Conservation (phyloP, 37 sponge, comb jelly and placozoan genomes). For the Oopsacas minuta region DNA sequence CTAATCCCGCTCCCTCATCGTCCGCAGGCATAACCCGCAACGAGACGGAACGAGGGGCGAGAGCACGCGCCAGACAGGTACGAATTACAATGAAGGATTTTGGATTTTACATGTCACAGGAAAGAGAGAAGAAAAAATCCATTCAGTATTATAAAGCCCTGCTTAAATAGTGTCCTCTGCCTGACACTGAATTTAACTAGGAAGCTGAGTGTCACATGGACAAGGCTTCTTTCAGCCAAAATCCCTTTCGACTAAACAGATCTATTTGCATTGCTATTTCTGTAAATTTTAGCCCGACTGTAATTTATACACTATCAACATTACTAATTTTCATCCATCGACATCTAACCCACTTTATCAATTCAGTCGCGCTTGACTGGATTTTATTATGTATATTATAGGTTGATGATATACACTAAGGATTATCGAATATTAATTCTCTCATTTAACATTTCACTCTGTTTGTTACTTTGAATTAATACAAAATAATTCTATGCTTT, state of each 20-base stretch:
- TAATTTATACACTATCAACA: conserved; percentile 17
- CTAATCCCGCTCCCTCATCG: not conserved
- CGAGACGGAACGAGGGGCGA: not conserved
- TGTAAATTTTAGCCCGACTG: conserved; percentile 20
- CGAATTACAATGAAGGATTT: not conserved
- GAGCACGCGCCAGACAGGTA: not conserved
- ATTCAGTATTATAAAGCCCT: not conserved
- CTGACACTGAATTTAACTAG: not conserved
- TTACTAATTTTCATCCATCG: conserved; percentile 16
- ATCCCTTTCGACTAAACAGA: not conserved
- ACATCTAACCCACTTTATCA: not conserved
- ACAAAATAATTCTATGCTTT: not conserved
- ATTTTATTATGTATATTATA: conserved; percentile 14
- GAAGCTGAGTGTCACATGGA: conserved; percentile 13
- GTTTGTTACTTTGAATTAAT: not conserved
- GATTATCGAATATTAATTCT: conserved; percentile 11
- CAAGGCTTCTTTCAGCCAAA: conserved; percentile 13
- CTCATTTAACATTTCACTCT: not conserved
- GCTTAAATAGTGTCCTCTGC: not conserved
- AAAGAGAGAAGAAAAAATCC: not conserved
- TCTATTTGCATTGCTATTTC: conserved; percentile 20
- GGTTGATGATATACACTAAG: not conserved
- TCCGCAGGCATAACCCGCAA: not conserved
- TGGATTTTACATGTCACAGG: not conserved
- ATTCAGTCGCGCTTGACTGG: not conserved